Conservation (phyloP, 2,888 invertebrate species). For the Philhelius pedissequus region DNA sequence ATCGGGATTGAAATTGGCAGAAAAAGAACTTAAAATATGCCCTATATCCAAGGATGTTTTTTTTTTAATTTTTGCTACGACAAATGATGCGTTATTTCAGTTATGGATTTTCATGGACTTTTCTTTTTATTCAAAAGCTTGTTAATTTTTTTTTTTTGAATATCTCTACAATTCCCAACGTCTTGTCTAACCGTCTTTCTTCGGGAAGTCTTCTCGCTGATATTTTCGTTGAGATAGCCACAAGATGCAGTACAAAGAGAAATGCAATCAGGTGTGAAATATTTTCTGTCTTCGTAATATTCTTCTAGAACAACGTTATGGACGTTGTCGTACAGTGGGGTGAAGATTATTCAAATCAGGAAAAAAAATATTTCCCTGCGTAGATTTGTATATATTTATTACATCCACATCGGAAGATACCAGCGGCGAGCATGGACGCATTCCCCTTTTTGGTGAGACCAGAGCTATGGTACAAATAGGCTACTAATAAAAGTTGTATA, state of each 20-base stretch:
- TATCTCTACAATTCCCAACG: neutral
- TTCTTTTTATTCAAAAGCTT: neutral
- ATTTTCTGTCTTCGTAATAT: neutral
- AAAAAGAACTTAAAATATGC: too few species aligned
- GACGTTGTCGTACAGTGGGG: neutral
- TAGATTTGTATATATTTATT: too few species aligned
- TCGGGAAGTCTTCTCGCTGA: conserved; percentile 22
- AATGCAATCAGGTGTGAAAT: conserved; percentile 66
- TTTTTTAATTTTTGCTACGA: too few species aligned
- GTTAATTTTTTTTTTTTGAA: neutral
- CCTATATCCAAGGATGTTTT: too few species aligned
- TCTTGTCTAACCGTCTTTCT: neutral
- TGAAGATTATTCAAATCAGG: neutral
- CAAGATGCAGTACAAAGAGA: conserved; percentile 45
- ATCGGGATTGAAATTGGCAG: too few species aligned
- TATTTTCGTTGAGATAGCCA: conserved; percentile 43
- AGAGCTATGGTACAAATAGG: too few species aligned
- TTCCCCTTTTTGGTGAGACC: too few species aligned
- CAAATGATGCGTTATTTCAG: neutral
- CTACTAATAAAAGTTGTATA: too few species aligned
- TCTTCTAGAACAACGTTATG: conserved; percentile 11
- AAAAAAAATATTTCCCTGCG: too few species aligned
- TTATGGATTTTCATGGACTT: neutral
- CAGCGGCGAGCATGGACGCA: too few species aligned
- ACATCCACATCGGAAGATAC: too few species aligned